A percentile compares a stretch with the other conserved stretches of the same genome.
These are phyloP conservation scores for Eulemur mongoz DNA, from an alignment of 2,797 vertebrate genomes.

Conservation along the genomic window DNA sequence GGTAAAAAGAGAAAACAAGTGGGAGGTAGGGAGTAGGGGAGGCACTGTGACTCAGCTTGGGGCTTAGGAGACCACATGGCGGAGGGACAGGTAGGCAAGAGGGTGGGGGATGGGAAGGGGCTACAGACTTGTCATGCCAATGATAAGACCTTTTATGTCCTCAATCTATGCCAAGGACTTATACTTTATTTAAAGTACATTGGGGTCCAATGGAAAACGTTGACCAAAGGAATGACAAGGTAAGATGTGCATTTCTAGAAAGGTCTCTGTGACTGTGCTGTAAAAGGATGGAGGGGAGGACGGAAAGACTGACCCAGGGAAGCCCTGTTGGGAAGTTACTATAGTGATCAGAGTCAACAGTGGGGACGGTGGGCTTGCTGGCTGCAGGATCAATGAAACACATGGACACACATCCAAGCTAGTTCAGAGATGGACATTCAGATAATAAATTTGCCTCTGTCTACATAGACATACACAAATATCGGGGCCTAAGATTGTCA, in stretches of 20 bases:
- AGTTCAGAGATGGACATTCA: background rate
- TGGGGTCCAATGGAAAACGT: too few relatives aligned
- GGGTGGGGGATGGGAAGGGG: background rate
- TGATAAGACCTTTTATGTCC: background rate
- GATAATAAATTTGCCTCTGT: background rate
- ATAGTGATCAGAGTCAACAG: too few relatives aligned
- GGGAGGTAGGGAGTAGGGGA: too few relatives aligned
- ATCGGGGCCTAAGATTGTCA: background rate
- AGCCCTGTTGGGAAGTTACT: background rate
- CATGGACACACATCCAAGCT: background rate
- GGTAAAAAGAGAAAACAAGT: background rate
- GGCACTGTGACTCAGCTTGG: rapidly evolving
- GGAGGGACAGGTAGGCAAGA: background rate
- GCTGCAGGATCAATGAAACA: rapidly evolving
- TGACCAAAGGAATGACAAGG: background rate
- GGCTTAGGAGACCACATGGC: background rate
- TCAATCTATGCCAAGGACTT: background rate
- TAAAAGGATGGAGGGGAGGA: background rate
- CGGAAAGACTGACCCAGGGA: background rate
- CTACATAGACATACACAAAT: background rate
- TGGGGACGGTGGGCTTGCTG: background rate
- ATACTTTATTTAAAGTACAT: background rate
- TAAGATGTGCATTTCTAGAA: background rate
- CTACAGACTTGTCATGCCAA: background rate
- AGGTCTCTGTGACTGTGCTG: background rate